Evolutionary conservation across 1,140 invertebrate genomes (phyloP).

Genomic region (Drosophila ogumai): DNA sequence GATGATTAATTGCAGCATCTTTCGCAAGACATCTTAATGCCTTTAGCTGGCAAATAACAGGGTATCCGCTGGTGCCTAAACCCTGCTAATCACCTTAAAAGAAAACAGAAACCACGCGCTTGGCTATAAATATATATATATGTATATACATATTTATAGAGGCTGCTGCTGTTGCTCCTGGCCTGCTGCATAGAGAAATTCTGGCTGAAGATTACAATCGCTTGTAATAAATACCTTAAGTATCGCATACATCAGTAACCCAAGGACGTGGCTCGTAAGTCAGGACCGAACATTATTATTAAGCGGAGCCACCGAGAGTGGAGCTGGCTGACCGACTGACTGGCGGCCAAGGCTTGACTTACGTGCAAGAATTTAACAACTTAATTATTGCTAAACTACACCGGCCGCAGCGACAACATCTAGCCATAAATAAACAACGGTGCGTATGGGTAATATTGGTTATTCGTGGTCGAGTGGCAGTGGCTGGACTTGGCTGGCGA

Average conservation of each 20-base stretch:
- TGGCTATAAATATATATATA: conserved; percentile 71
- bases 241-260: conserved; percentile 84
- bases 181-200: conserved; percentile 58
- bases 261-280: conserved; percentile 84
- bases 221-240: conserved; percentile 85
- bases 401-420: conserved; percentile 45
- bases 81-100: conserved; percentile 29
- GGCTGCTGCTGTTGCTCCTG: conserved; percentile 13
- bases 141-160: neutral
- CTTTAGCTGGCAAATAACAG: conserved; percentile 29
- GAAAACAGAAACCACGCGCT: conserved; percentile 32
- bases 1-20: conserved; percentile 50
- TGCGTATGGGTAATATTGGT: conserved; percentile 79
- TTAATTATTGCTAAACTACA: conserved; percentile 85
- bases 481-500: conserved; percentile 11
- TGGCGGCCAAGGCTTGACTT: conserved; percentile 65
- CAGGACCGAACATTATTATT: conserved; percentile 79
- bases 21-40: conserved; percentile 32
- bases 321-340: conserved; percentile 35
- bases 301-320: conserved; percentile 64
- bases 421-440: conserved; percentile 77
- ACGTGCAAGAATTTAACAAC: conserved; percentile 84
- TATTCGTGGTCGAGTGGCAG: conserved; percentile 34
- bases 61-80: conserved; percentile 14
- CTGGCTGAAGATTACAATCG: conserved; percentile 81